Percentiles rank a stretch among this genome's conserved stretches.
phyloP scores from a whole-genome alignment of 2,888 invertebrate species.

The Cantharis rustica region DNA sequence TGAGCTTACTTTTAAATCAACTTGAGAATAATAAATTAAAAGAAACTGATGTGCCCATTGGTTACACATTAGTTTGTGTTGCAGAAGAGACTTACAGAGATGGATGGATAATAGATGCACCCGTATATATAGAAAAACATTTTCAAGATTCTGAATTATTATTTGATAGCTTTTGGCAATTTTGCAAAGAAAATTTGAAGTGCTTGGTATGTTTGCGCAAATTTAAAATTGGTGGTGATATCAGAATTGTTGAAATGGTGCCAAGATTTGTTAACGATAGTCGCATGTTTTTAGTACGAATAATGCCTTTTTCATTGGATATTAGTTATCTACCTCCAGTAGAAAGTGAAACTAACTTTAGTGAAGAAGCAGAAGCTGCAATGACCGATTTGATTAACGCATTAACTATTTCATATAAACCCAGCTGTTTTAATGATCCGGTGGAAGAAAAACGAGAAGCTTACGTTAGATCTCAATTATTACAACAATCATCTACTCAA shows the following conservation, averaged over 20 bases:
- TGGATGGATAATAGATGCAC: conserved; percentile 18
- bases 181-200: conserved; percentile 10
- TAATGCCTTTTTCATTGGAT: conserved; percentile 16
- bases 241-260: conserved; percentile 18
- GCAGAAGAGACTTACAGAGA: not conserved
- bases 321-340: not conserved
- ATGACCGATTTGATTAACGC: conserved; percentile 12
- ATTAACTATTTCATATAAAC: conserved; percentile 22
- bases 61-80: conserved; percentile 17
- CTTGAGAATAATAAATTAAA: conserved; percentile 7
- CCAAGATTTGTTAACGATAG: conserved; percentile 22
- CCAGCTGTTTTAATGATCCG: conserved; percentile 15
- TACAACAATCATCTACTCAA: conserved; percentile 7
- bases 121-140: conserved; percentile 15
- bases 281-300: conserved; percentile 15
- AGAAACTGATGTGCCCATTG: conserved; percentile 19
- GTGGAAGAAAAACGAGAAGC: conserved; percentile 11
- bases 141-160: conserved; percentile 7
- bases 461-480: conserved; percentile 21
- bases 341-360: not conserved
- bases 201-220: conserved; percentile 21
- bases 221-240: conserved; percentile 4
- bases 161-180: conserved; percentile 25
- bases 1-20: not conserved
- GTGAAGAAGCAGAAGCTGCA: conserved; percentile 4